A percentile compares a stretch with the other conserved stretches of the same genome.
These are phyloP conservation scores for Carapus acus DNA, from an alignment of 2,797 vertebrate genomes.

Conservation along the genomic window DNA sequence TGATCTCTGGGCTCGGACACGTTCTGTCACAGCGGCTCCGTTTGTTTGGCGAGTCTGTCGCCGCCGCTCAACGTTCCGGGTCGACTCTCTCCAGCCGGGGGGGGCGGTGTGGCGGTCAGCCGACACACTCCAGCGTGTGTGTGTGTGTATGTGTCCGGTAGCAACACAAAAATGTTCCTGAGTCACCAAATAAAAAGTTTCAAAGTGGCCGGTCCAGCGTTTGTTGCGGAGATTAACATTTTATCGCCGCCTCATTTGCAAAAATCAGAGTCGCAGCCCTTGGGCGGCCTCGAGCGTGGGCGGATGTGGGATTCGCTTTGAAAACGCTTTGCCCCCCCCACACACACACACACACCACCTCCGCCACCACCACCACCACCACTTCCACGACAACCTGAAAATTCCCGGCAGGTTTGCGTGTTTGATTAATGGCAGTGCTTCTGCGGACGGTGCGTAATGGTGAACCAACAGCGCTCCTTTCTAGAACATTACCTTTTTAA, in stretches of 20 bases:
- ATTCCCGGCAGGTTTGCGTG: neutral
- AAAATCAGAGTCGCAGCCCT: conserved; percentile 15
- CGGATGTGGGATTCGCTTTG: conserved; percentile 12
- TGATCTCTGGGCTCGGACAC: conserved; percentile 31
- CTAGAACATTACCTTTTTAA: conserved; percentile 15
- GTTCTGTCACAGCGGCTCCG: conserved; percentile 37
- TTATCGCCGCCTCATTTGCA: too few species aligned
- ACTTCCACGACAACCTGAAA: neutral
- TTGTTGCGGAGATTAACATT: conserved; percentile 26
- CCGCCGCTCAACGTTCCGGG: conserved; percentile 37
- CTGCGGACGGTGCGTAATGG: conserved; percentile 6
- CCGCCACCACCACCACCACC: too few species aligned
- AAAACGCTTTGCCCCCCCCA: too few species aligned
- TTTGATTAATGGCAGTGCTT: conserved; percentile 17
- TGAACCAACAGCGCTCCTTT: conserved; percentile 9
- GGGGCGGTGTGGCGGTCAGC: too few species aligned
- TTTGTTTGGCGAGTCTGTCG: conserved; percentile 48
- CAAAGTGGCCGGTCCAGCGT: conserved; percentile 25
- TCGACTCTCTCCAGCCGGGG: conserved; percentile 13
- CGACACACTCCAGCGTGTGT: conserved; percentile 33
- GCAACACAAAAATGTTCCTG: conserved; percentile 17
- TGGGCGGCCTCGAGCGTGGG: neutral
- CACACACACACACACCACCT: too few species aligned
- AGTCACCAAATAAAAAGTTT: conserved; percentile 25
- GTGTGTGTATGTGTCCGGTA: too few species aligned